Base-by-base conservation (phyloP, 2,113 vertebrate genomes). In the Conger conger region DNA sequence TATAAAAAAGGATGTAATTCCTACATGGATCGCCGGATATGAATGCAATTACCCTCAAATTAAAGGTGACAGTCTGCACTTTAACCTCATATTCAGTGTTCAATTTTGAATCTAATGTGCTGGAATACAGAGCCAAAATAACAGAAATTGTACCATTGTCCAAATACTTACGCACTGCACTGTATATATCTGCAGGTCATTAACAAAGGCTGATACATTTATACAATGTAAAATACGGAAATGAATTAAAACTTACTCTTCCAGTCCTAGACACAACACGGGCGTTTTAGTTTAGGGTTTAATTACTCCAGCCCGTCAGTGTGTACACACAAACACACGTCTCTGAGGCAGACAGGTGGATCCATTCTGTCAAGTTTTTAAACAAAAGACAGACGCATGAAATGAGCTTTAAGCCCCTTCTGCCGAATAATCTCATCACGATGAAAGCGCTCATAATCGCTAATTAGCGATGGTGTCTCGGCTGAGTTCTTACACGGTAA, bases 331-430 rank as follows among this genome's bases (percentile, higher is more conserved):
- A 68, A 7, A 68, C 60, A n/a, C 27, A 6, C n/a, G 2, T 73
- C 68, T 73, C 5, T 1, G 68, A 73, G n/a, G 68, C 68, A 33
- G n/a, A 9, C 68, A 73, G 68, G 68, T 73, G 68, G 11, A 73
- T 33, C 27, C 68, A 73, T 73, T 73, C 68, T 73, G 68, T 73
- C 68, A 11, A 73, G 68, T 13, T 7, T 27, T 73, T 33, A n/a
- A 73, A 73, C 68, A 73, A 73, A 73, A 33, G 68, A 73, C 27
- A 73, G 68, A 73, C 27, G 68, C 68, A 73, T 73, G 68, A 73
- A 73, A 73, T 13, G 23, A n/a, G n/a, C 68, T 33, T 33, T 73
- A 73, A 73, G 68, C 68, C 33, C 68, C 68, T 73, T 33, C 13
- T 33, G 68, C 6, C n/a, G n/a, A 73, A 73, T 73, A 73, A 73